Base-by-base conservation (phyloP, 1,140 invertebrate species). In the Tetramorium simillimum region DNA sequence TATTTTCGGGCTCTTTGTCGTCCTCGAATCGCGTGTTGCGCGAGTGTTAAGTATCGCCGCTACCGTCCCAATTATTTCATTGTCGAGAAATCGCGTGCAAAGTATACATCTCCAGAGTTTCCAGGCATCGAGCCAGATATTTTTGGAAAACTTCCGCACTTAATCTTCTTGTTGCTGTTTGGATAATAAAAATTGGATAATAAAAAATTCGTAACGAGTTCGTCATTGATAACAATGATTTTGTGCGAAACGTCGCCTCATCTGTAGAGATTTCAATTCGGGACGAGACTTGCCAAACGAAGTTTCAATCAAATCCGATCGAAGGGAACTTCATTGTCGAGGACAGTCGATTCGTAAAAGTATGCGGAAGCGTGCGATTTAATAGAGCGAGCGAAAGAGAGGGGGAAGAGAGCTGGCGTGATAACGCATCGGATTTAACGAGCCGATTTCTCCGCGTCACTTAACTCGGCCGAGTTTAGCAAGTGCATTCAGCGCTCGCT, bases 371-470 rank as follows among this genome's bases (percentile, higher is more conserved):
- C 51, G 21, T 56, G 78, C 16, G 65, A 72, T 72, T 72, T 82
- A 56, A 81, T 81, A 81, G 49, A 58, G 37, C 51, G 63, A 69
- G 3, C 53, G 21, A 43, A 51, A 9, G 43, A 46, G 33, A 33
- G 33, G 9, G 43, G 2, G 28, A 14, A 28, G 33, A 14, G 53
- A 80, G 46, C 37, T 28, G 49, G 49, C 63, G 78, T 7, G 78
- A 81, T 70, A 81, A 81, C 65, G 78, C 78, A 43, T 58, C 49
- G 51, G 51, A 81, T 70, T 81, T 81, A 81, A 81, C 78, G 78
- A 81, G 49, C n/a, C 63, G 63, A 70, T 70, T 53, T 51, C 77
- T 53, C 28, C 62, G 28, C 43, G 76, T 67, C 77, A 65, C 63
- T 81, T 70, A 69, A 81, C 63, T 69, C 77, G n/a, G 46, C 9